Base-by-base conservation (phyloP, 2,113 vertebrate species). In the Indicator maculatus region DNA sequence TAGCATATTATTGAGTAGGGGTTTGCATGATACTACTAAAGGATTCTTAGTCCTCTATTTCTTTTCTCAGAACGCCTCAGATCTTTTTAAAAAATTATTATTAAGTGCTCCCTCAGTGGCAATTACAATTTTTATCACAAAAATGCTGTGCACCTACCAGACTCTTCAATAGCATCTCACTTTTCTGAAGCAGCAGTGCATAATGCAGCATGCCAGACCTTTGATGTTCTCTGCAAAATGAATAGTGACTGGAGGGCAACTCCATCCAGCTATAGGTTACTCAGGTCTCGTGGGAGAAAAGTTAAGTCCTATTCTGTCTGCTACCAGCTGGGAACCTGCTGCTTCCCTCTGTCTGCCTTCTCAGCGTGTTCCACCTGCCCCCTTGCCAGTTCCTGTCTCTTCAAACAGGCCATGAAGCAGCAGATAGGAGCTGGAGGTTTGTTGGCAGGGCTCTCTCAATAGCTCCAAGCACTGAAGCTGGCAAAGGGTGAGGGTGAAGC, bases 201-300 rank as follows among this genome's bases (percentile, higher is more conserved):
- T 95, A 95, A 94, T 60, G 65, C 33, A 78, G 61, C 73, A 24
- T n/a, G 61, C 44, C 86, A 83, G 65, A 81, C 79, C 94, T 96
- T 94, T 96, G 95, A 96, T 93, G 95, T 96, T 81, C 64, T 85
- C 72, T 93, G 84, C 64, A 93, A 95, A 87, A 93, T 86, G 79
- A 86, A 56, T 16, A 88, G 89, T 96, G 89, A 91, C 95, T 96
- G 85, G 89, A 97, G 94, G 96, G 95, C 94, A 93, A 83, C 91
- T 91, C 89, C 87, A 93, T 80, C 61, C 71, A 80, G 33, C 87
- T 71, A 67, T 64, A 61, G 72, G 79, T 86, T 94, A 76, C 80
- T 84, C 58, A 44, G 73, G 90, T 93, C 87, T 96, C 85, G 82
- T 96, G 95, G 96, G 94, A 96, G 94, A 94, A 93, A 95, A 94